Conservation (phyloP, 2,797 vertebrate genomes). For the Fratercula arctica region DNA sequence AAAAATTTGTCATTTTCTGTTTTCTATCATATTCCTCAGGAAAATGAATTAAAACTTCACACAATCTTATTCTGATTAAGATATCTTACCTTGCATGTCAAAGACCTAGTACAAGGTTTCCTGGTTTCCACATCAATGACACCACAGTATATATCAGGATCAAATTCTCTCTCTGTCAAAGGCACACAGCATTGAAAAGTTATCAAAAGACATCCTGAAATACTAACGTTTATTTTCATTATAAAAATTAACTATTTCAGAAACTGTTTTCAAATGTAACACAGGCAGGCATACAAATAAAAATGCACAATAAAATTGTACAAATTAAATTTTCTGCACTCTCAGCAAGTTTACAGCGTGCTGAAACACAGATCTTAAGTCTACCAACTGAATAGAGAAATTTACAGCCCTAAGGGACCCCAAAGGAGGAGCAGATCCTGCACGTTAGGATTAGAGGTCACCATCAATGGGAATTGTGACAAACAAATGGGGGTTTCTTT, state of each 20-base stretch:
- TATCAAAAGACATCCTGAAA: neutral
- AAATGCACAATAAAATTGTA: neutral
- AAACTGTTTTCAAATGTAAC: neutral
- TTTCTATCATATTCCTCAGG: neutral
- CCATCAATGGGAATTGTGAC: neutral
- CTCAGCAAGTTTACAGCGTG: neutral
- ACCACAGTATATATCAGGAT: conserved; percentile 97
- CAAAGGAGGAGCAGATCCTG: neutral
- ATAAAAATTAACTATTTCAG: neutral
- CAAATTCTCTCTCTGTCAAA: conserved; percentile 94
- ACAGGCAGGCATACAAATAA: neutral
- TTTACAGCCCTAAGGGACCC: neutral
- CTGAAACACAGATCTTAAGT: neutral
- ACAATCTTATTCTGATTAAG: neutral
- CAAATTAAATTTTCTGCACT: neutral
- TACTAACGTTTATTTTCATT: neutral
- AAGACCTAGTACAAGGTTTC: conserved; percentile 98
- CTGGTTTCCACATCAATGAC: conserved; percentile 94
- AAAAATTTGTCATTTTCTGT: neutral
- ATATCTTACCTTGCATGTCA: conserved; percentile 95
- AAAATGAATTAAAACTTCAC: neutral
- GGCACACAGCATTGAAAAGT: neutral
- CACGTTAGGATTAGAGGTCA: neutral
- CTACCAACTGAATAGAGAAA: neutral
- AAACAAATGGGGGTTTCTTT: accelerated